phyloP scores from a whole-genome alignment of 2,888 invertebrate genomes.

The Epicampocera succincta region DNA sequence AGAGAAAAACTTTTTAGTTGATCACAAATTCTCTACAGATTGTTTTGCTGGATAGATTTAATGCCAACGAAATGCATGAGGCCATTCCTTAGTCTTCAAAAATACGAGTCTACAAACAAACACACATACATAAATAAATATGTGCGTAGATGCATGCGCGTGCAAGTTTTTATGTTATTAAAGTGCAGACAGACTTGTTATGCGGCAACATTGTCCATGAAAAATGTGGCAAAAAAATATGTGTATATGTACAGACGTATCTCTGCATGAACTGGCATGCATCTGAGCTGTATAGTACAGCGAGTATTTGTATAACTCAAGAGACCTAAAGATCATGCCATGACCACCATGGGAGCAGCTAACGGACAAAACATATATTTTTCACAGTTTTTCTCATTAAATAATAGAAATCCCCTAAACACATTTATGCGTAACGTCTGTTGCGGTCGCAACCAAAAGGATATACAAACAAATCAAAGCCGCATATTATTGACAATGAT shows the following conservation, averaged over 20 bases:
- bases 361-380: slow-evolving; percentile 58
- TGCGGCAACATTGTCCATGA: slow-evolving; percentile 46
- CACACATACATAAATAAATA: too few relatives aligned
- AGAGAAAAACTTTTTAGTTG: too few relatives aligned
- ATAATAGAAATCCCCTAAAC: slow-evolving; percentile 14
- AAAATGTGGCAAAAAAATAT: slow-evolving; percentile 12
- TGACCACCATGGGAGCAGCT: slow-evolving; percentile 67
- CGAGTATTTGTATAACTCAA: slow-evolving; percentile 9
- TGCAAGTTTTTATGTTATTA: slow-evolving; percentile 16
- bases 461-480: slow-evolving; percentile 49
- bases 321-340: slow-evolving; percentile 20
- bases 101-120: too few relatives aligned
- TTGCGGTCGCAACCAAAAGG: slow-evolving; percentile 38
- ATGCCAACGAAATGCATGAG: too few relatives aligned
- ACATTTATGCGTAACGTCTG: slow-evolving; percentile 12
- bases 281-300: background rate
- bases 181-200: slow-evolving; percentile 41
- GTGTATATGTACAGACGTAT: background rate
- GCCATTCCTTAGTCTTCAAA: too few relatives aligned
- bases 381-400: slow-evolving; percentile 58
- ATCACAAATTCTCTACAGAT: too few relatives aligned
- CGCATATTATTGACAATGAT: slow-evolving; percentile 59
- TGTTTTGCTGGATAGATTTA: too few relatives aligned
- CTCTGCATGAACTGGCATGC: background rate
- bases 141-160: background rate